Base-by-base conservation (phyloP, 2,113 vertebrate genomes). In the Struthio camelus region DNA sequence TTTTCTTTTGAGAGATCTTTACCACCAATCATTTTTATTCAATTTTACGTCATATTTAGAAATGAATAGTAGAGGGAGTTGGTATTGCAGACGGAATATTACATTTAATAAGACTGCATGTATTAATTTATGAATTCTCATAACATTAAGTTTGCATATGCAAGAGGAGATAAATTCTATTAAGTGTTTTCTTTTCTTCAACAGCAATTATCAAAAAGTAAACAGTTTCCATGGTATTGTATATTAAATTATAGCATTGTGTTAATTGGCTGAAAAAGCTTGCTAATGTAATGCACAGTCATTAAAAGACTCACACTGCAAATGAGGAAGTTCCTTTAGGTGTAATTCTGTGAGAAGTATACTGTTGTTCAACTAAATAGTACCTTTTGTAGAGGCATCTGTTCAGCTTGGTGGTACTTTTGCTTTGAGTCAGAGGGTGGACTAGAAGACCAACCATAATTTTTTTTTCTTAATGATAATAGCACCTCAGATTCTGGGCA, bases 91-190 rank as follows among this genome's bases (percentile, higher is more conserved):
- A 96, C 93, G 91, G 85, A 87, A 94, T 96, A 92, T 38, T 89
- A 9, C 94, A 80, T 91, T 96, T 97, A 85, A 89, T 87, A 95
- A 61, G 78, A 93, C 58, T 94, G 14, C 56, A 61, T 67, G 79
- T 97, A 77, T 82, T 97, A 96, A 97, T 96, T 97, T 97, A 97
- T 95, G 95, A 97, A 93, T 97, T 91, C 81, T 97, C 86, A 95
- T 96, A 97, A 95, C 61, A 96, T 97, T 97, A 96, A 62, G 16
- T 56, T 97, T 94, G 44, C 95, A 77, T 94, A 80, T 94, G 65
- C 77, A 94, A 79, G 79, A 96, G 94, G 89, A 95, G 89, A 95
- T 94, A 27, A n/a, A 90, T 94, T 97, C 84, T 96, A 72, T 95
- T 97, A 93, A 82, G 15, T 73, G 78, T 93, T 86, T 84, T 96